A percentile compares a stretch with the other conserved stretches of the same genome.
Evolutionary conservation across 2,888 invertebrate genomes (phyloP).

Genomic region (Philopedon plagiatum): DNA sequence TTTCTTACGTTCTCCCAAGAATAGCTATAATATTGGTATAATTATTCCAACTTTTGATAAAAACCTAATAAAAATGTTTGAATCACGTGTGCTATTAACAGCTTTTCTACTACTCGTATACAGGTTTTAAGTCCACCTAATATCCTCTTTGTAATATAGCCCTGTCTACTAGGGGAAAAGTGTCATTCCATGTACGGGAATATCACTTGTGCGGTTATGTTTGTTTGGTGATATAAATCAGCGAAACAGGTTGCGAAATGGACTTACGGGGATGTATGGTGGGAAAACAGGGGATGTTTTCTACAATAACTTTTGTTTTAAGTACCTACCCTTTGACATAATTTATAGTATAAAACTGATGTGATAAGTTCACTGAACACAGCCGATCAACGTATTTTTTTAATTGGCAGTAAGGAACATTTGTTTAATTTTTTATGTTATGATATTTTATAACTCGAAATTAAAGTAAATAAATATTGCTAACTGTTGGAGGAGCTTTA

Average conservation of each 20-base stretch:
- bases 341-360: too few relatives aligned
- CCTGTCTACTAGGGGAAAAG: slow-evolving; percentile 10
- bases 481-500: too few relatives aligned
- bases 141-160: slow-evolving; percentile 16
- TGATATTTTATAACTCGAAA: too few relatives aligned
- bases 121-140: slow-evolving; percentile 38
- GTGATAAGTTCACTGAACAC: too few relatives aligned
- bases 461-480: too few relatives aligned
- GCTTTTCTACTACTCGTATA: slow-evolving; percentile 34
- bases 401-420: too few relatives aligned
- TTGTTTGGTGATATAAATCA: slow-evolving; percentile 49
- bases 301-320: slow-evolving; percentile 24
- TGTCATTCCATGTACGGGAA: slow-evolving; percentile 15
- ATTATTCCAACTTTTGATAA: too few relatives aligned
- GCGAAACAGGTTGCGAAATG: slow-evolving; percentile 49
- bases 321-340: not conserved
- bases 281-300: slow-evolving; percentile 34
- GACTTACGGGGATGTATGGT: slow-evolving; percentile 33
- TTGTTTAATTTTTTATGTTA: too few relatives aligned
- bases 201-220: slow-evolving; percentile 46
- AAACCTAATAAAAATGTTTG: too few relatives aligned
- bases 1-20: too few relatives aligned
- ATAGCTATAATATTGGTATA: too few relatives aligned
- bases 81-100: too few relatives aligned
- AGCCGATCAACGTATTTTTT: not conserved